Evolutionary conservation across 2,113 vertebrate genomes (phyloP), one percentile per base, ranked within the genome.

Genomic region (Capreolus pygargus): DNA sequence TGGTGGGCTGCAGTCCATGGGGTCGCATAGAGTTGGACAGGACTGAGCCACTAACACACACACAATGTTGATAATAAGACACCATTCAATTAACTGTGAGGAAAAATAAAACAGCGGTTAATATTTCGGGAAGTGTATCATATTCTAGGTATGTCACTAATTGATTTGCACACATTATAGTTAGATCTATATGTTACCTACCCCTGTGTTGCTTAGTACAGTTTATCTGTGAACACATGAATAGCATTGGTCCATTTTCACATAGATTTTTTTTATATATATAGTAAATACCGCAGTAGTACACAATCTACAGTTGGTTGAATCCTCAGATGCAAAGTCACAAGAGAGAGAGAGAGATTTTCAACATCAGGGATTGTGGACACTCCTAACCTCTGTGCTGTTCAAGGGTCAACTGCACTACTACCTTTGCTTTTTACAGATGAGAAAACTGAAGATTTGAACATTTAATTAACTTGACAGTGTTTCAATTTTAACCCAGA

Each of bases 71-170:
- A 21, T 70, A 21, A 70, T 36, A 87, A 90, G 52, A 97, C 67
- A 55, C 2, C n/a, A 36, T 61, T 57, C 21, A 91, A 43, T 91
- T 83, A 84, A 87, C 43, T 90, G 61, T 64, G 50, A 92, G n/a
- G n/a, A 95, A 89, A 96, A 96, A 79, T 64, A 81, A 92, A 92
- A 92, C 6, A 87, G 52, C 64, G 25, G 30, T 67, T 54, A 94
- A 83, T 17, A 60, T 90, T 60, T 89, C 14, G 89, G 47, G 67
- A 23, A 43, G 28, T 28, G 7, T 83, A 79, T 76, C 58, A 67
- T 89, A 21, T 83, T 92, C 47, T 83, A 86, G 50, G 28, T 30
- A 83, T 93, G 64, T 89, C 55, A 25, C 47, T 89, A 43, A 83
- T 60, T 95, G 67, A 19, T 67, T 76, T 82, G n/a, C 0, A 67